Evolutionary conservation across 2,113 vertebrate genomes (phyloP).

Genomic region (Phocoena phocoena): DNA sequence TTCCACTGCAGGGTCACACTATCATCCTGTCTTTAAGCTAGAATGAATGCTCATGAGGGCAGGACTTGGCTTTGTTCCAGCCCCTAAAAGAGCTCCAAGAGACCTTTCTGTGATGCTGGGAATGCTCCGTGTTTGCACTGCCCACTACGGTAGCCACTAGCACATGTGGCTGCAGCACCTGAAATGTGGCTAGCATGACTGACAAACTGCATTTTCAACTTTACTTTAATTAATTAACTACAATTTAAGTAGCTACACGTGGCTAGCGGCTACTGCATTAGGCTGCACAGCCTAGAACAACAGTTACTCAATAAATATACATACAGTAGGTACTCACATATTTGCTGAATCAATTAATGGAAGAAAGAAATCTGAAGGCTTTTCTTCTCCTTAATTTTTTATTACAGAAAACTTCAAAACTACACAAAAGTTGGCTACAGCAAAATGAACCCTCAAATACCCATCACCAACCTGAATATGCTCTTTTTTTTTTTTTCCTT

Average conservation of each 20-base stretch:
- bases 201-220: neutral
- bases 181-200: neutral
- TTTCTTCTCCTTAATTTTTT: conserved; percentile 2
- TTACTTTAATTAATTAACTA: conserved; percentile 14
- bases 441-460: conserved; percentile 10
- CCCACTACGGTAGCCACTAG: neutral
- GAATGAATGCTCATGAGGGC: neutral
- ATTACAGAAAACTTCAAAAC: neutral
- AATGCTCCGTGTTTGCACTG: neutral
- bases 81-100: neutral
- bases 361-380: conserved; percentile 41
- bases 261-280: neutral
- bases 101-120: neutral
- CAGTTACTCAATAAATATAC: conserved; percentile 10
- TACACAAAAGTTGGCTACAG: neutral
- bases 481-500: no score
- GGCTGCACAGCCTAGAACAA: neutral
- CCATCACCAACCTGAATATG: neutral
- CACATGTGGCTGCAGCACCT: neutral
- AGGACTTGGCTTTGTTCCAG: neutral
- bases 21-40: neutral
- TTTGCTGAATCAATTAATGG: neutral
- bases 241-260: conserved; percentile 12
- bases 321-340: neutral
- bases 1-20: neutral